Evolutionary conservation across 1,140 invertebrate genomes (phyloP).

Genomic region (Pseudomyrmex pallidus): DNA sequence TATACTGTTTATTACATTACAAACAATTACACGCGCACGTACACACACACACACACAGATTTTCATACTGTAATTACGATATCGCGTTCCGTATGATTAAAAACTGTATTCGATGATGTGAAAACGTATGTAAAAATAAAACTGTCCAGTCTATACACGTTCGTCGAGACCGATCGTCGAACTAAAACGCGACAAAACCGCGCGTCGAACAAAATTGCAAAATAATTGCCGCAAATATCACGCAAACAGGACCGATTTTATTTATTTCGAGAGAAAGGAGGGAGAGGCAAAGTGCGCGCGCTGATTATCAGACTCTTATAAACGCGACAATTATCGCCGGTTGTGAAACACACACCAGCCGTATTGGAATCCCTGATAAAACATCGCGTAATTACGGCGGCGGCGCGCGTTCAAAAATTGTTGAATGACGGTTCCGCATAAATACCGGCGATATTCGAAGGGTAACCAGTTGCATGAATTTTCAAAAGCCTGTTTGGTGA

Average conservation of each 20-base stretch:
- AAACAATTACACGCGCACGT: too few species aligned
- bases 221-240: conserved; percentile 47
- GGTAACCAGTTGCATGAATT: conserved; percentile 29
- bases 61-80: neutral
- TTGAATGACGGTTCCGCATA: conserved; percentile 24
- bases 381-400: conserved; percentile 33
- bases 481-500: conserved; percentile 41
- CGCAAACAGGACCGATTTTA: conserved; percentile 2
- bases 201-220: conserved; percentile 27
- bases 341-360: neutral
- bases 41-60: too few species aligned
- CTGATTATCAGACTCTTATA: conserved; percentile 39
- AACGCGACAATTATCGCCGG: conserved; percentile 39
- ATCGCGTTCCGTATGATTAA: too few species aligned
- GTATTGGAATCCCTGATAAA: neutral
- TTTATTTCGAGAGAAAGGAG: conserved; percentile 32
- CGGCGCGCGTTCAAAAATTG: conserved; percentile 23
- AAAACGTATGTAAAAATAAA: too few species aligned
- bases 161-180: conserved; percentile 6
- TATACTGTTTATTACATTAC: too few species aligned
- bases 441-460: conserved; percentile 36
- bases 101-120: too few species aligned
- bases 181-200: neutral
- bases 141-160: conserved; percentile 11
- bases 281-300: neutral